These are phyloP conservation scores for Varanus komodoensis DNA, from an alignment of 2,113 vertebrate species.

Conservation along the genomic window DNA sequence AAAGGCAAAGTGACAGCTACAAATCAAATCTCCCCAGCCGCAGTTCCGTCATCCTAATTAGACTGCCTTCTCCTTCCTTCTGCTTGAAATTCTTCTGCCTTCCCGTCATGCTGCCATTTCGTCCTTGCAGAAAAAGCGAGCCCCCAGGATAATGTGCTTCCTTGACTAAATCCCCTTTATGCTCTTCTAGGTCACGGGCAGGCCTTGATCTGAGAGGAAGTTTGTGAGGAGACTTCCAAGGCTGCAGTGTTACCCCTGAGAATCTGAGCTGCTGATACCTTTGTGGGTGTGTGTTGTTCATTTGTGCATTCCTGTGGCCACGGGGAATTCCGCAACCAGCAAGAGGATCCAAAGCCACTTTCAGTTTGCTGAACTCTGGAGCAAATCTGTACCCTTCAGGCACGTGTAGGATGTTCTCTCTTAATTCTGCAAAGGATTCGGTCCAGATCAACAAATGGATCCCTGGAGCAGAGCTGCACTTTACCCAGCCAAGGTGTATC, in stretches of 20 bases:
- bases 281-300: background rate
- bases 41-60: background rate
- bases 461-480: background rate
- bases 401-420: background rate
- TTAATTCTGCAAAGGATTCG: background rate
- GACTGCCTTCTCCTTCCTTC: background rate
- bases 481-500: background rate
- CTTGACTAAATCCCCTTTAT: background rate
- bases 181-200: background rate
- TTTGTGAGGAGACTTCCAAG: background rate
- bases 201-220: background rate
- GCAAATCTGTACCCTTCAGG: background rate
- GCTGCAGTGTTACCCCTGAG: background rate
- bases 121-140: background rate
- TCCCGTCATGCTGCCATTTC: background rate
- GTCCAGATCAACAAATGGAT: background rate
- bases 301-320: background rate
- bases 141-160: background rate
- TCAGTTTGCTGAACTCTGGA: background rate
- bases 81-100: background rate
- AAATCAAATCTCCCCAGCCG: background rate
- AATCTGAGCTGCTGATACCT: background rate
- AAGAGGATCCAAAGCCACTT: too few relatives aligned
- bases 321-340: background rate
- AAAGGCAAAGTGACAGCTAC: background rate